Conservation (phyloP, 1,140 invertebrate species). For the Battus philenor region DNA sequence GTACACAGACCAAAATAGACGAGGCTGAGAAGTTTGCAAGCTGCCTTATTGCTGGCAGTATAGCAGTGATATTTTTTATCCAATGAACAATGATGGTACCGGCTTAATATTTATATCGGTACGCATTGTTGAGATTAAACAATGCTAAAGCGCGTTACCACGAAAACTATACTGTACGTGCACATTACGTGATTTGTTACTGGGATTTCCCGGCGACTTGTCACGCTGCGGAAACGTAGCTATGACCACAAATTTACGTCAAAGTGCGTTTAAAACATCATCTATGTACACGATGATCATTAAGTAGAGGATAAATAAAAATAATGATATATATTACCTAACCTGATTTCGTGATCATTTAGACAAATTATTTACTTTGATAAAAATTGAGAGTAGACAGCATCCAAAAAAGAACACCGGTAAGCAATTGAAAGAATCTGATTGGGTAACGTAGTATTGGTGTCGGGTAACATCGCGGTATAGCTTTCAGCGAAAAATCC, state of each 20-base stretch:
- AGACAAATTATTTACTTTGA: background rate
- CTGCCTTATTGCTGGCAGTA: conserved; percentile 22
- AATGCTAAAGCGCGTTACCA: conserved; percentile 52
- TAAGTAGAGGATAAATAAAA: no score
- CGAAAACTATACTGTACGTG: conserved; percentile 37
- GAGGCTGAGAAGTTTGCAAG: conserved; percentile 25
- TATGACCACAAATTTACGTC: no score
- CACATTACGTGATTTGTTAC: conserved; percentile 34
- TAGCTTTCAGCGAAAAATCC: conserved; percentile 53
- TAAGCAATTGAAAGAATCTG: conserved; percentile 33
- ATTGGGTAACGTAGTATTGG: conserved; percentile 34
- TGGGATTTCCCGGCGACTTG: conserved; percentile 50
- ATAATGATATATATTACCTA: no score
- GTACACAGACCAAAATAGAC: conserved; percentile 34
- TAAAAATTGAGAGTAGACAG: conserved; percentile 13
- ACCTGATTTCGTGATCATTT: no score
- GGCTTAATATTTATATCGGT: conserved; percentile 36
- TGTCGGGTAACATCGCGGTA: conserved; percentile 49
- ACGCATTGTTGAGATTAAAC: conserved; percentile 52
- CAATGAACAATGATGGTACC: conserved; percentile 39
- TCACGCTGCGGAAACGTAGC: conserved; percentile 22
- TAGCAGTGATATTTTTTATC: conserved; percentile 32
- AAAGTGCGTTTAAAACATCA: no score
- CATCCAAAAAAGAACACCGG: conserved; percentile 32
- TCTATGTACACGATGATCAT: background rate